Base-by-base conservation (phyloP, 2,113 vertebrate species). In the Hemiprocne comata region DNA sequence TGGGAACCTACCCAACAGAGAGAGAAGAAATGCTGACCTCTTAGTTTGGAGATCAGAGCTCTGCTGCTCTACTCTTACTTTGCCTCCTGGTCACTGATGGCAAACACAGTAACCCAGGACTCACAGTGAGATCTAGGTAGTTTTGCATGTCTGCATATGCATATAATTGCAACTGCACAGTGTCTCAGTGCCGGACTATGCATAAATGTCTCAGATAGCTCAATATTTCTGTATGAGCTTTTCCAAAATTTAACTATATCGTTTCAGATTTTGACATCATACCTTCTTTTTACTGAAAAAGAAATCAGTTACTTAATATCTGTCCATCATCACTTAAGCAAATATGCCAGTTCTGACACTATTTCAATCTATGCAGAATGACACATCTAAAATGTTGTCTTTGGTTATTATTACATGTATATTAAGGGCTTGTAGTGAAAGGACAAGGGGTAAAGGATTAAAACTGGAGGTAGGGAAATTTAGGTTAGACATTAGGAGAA, bases 151-250 rank as follows among this genome's bases (percentile, higher is more conserved):
- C 23, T 34, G n/a, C 1, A 6, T 9, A 13, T 5, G 20, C 38
- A 50, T 75, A 5, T 2, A 3, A 7, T 1, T 20, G 50, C 64
- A 61, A 34, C 17, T 7, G 6, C 2, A 2, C 1, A 1, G 17
- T 11, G 7, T 20, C 42, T 36, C 46, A 7, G 17, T 24, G 36
- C 61, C 77, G 10, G 2, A 3, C 26, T 10, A 4, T 3, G 46
- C 21, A 78, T 26, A 46, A 44, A 48, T 1, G 0, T 15, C 38
- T n/a, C 34, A 24, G 38, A 8, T 65, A 50, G 11, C 40, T 69
- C 31, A 11, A 0, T 6, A 26, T 34, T 28, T 60, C 29, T 15
- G 20, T 17, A 8, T 8, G 2, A 1, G 23, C 7, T 58, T 33
- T 77, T 24, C 17, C 29, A 79, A 54, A 70, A 8, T 57, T 40